Conservation (phyloP, 2,797 vertebrate genomes). For the Adrianichthys oophorus region DNA sequence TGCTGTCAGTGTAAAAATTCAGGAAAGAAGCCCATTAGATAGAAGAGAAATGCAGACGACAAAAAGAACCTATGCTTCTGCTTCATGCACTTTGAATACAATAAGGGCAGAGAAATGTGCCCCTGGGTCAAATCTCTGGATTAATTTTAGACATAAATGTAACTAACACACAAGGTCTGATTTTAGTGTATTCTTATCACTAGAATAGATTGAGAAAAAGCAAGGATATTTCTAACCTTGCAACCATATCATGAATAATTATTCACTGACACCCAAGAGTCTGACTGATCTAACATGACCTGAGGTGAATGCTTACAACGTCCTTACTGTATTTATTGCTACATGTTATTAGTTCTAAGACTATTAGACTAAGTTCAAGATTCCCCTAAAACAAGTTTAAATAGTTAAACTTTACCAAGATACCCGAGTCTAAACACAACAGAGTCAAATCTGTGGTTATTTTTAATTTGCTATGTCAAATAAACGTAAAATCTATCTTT, state of each 20-base stretch:
- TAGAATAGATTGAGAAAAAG: constrained; percentile 12
- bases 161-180: constrained; percentile 44
- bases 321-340: background rate
- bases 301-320: background rate
- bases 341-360: background rate
- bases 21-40: constrained; percentile 54
- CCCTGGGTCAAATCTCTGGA: constrained; percentile 47
- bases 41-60: constrained; percentile 25
- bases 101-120: constrained; percentile 37
- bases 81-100: constrained; percentile 42
- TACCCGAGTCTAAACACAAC: no score
- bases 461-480: no score
- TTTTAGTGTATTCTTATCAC: constrained; percentile 64
- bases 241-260: constrained; percentile 40
- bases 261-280: constrained; percentile 27
- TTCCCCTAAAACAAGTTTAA: background rate
- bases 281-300: constrained; percentile 18
- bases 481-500: no score
- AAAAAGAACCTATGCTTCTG: constrained; percentile 39
- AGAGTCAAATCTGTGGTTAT: no score
- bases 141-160: constrained; percentile 59
- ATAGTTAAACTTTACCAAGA: no score
- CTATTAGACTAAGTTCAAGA: background rate
- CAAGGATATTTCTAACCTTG: constrained; percentile 31
- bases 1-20: constrained; percentile 33